Evolutionary conservation across 2,797 vertebrate genomes (phyloP), one percentile per base, ranked within the genome.

Genomic region (Propithecus perrieri): DNA sequence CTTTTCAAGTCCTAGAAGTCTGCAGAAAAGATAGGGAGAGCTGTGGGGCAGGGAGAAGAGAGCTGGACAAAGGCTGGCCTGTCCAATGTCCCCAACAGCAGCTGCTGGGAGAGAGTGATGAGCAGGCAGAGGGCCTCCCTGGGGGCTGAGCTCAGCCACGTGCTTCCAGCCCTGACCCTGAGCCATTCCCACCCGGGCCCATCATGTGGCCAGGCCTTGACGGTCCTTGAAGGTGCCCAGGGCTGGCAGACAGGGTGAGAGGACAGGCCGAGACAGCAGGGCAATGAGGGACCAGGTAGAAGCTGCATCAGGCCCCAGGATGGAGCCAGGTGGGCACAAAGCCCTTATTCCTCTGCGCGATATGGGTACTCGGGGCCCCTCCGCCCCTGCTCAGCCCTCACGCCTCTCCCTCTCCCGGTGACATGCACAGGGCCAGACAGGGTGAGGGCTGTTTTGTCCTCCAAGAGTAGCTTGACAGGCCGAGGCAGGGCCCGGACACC

Each of bases 1-100:
- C 55, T 83, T 85, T 94, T 88, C 59, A 88, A 61, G 65, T 59
- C 86, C 84, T 87, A 88, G 78, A 96, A 46, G 59, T 83, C 87
- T 89, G 72, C 48, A 50, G 67, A 14, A 46, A 93, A 96, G 61
- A 91, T 22, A 50, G 41, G 63, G 15, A 92, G 57, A 57, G 65
- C 41, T 67, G 11, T 81, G 69, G n/a, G 24, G 22, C 24, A 38
- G 7, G 30, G 86, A 79, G 53, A 89, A 75, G 80, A 84, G 91
- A 94, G 61, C 12, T 33, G 35, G 53, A 14, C 59, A 83, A 92
- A 65, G 26, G 35, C 65, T 78, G 61, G 30, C 30, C 69, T 33
- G 50, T 78, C 33, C 14, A 26, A 1, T 43, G 22, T 35, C 41
- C 53, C 74, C 3, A 1, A 53, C 0, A 35, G 50, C 48, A n/a